phyloP scores from a whole-genome alignment of 1,140 invertebrate genomes.

The Halesus radiatus region DNA sequence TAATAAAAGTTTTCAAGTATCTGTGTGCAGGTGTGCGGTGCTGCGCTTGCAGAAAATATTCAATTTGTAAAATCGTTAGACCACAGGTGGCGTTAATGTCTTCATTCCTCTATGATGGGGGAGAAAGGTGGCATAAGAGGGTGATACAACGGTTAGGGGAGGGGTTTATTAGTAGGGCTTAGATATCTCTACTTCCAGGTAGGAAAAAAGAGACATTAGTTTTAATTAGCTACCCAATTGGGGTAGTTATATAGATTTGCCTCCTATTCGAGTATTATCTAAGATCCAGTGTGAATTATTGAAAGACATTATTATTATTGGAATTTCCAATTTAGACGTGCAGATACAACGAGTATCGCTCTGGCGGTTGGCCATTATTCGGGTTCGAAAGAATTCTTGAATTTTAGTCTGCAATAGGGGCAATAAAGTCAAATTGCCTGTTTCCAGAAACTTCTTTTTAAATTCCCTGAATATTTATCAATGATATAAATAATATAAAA shows the following conservation, averaged over 20 bases:
- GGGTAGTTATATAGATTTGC: not conserved
- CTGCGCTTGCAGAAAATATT: not conserved
- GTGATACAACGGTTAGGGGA: not conserved
- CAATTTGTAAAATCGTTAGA: not conserved
- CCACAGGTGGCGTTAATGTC: conserved; percentile 1
- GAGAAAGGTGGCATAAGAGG: not conserved
- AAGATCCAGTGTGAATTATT: no score
- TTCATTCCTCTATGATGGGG: not conserved
- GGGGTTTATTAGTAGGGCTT: not conserved
- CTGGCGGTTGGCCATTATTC: no score
- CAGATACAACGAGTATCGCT: no score
- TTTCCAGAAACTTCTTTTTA: no score
- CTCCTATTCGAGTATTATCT: no score
- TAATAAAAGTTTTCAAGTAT: not conserved
- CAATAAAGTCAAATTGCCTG: no score
- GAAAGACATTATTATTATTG: no score
- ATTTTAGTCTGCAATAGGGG: no score
- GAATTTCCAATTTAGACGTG: no score
- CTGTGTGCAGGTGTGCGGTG: not conserved
- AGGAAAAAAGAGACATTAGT: not conserved
- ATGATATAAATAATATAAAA: no score
- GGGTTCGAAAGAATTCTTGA: no score
- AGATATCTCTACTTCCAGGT: not conserved
- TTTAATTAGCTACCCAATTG: not conserved
- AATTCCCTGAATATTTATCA: no score